Evolutionary conservation across 2,888 invertebrate species (phyloP), one percentile per base, ranked within the genome.

Genomic region (Uloborus plumipes): DNA sequence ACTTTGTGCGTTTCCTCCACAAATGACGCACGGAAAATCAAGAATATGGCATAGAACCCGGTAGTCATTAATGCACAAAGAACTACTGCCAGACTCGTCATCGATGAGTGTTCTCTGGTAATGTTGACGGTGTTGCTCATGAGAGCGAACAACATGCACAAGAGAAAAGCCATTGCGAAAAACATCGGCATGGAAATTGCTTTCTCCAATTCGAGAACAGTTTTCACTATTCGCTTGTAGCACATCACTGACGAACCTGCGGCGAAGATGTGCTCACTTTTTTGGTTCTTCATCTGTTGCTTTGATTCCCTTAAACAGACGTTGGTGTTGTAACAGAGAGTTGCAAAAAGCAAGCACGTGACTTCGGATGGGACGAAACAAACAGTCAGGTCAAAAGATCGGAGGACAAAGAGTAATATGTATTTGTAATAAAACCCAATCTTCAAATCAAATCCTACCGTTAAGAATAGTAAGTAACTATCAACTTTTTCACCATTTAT

Each of bases 121-220:
- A 81, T 55, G 50, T 62, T 64, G n/a, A 81, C 74, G 39, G 70
- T 49, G 20, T 81, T 81, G 31, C 74, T 81, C 70, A 81, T 81
- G 9, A 81, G 22, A 2, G 80, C 80, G 50, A 81, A 81, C 14
- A 81, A 59, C 39, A 74, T 64, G 50, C 80, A 74, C 0, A 81
- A 50, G 3, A 81, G 64, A 31, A 74, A 81, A 0, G 74, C 80
- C 65, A 75, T 75, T 18, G 64, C 69, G 22, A 67, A 81, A 22
- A 81, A 81, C n/a, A 81, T 58, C 14, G 80, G 74, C 20, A 81
- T n/a, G 11, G 80, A 81, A 51, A 81, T 70, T 9, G 80, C 80
- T 14, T 64, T 70, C 49, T 81, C 80, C 2, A 81, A 18, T 20
- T 70, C 74, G 2, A 51, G 69, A 16, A 81, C 59, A 3, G 58